A percentile compares a stretch with the other conserved stretches of the same genome.
Evolutionary conservation across 2,113 vertebrate species (phyloP).

Genomic region (Grammomys dolichurus): DNA sequence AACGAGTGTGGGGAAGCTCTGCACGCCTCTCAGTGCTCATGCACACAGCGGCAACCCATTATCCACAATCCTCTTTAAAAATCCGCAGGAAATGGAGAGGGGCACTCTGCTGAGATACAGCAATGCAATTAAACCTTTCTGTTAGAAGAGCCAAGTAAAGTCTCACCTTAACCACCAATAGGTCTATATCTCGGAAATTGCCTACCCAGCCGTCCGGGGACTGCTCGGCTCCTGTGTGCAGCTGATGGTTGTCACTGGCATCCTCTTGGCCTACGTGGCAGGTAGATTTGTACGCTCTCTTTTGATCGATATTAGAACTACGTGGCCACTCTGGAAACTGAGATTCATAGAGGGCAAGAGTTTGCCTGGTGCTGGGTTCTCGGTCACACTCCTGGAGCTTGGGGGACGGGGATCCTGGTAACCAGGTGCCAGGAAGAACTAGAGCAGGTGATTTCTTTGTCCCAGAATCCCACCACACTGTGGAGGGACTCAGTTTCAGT

Average conservation of each 20-base stretch:
- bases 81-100: background rate
- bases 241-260: slow-evolving; percentile 96
- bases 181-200: slow-evolving; percentile 96
- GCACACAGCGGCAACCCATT: background rate
- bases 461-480: background rate
- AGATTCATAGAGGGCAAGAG: background rate
- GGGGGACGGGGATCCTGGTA: background rate
- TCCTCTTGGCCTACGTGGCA: slow-evolving; percentile 94
- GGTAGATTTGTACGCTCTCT: slow-evolving; percentile 84
- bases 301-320: background rate
- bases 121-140: background rate
- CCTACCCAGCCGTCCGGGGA: slow-evolving; percentile 93
- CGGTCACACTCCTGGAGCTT: background rate
- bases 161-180: slow-evolving; percentile 66
- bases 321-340: background rate
- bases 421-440: background rate
- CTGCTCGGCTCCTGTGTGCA: slow-evolving; percentile 95
- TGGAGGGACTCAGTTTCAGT: background rate
- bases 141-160: slow-evolving; percentile 19
- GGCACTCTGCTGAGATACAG: background rate
- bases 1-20: background rate
- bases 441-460: background rate
- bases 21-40: background rate
- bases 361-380: background rate
- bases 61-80: background rate